Evolutionary conservation across 2,797 vertebrate species (phyloP).

Genomic region (Hippopotamyrus pictus): DNA sequence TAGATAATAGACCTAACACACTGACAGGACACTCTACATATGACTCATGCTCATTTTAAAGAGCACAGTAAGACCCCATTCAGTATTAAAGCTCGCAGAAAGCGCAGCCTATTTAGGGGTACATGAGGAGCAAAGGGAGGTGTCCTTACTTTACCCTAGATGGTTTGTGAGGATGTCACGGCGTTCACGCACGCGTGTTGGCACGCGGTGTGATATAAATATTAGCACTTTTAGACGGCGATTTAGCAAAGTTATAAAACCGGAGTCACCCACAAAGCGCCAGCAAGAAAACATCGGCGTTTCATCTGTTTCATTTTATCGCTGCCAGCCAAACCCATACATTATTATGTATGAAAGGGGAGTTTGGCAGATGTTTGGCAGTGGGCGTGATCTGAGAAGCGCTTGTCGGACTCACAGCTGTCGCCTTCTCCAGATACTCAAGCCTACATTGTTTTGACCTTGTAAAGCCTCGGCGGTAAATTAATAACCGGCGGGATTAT

Average conservation of each 20-base stretch:
- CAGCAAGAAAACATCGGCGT: background rate
- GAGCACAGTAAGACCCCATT: background rate
- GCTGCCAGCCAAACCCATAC: background rate
- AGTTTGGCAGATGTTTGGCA: background rate
- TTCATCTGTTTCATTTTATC: background rate
- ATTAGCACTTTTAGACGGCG: background rate
- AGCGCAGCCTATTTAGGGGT: background rate
- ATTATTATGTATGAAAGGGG: background rate
- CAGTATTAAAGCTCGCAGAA: background rate
- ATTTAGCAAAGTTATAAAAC: background rate
- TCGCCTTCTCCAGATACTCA: background rate
- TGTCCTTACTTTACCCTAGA: background rate
- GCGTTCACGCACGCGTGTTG: background rate
- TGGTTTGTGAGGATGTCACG: background rate
- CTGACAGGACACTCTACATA: background rate
- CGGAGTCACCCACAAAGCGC: background rate
- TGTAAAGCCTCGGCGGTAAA: background rate
- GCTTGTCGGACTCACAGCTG: background rate
- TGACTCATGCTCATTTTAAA: background rate
- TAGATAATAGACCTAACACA: background rate
- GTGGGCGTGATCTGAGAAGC: background rate
- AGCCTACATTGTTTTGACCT: background rate
- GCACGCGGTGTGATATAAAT: background rate
- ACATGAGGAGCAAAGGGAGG: background rate
- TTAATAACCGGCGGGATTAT: constrained; percentile 19